Percentiles rank a stretch among this genome's conserved stretches.
Evolutionary conservation across 1,140 invertebrate genomes (phyloP).

Genomic region (Pygmarrhopalites habei): DNA sequence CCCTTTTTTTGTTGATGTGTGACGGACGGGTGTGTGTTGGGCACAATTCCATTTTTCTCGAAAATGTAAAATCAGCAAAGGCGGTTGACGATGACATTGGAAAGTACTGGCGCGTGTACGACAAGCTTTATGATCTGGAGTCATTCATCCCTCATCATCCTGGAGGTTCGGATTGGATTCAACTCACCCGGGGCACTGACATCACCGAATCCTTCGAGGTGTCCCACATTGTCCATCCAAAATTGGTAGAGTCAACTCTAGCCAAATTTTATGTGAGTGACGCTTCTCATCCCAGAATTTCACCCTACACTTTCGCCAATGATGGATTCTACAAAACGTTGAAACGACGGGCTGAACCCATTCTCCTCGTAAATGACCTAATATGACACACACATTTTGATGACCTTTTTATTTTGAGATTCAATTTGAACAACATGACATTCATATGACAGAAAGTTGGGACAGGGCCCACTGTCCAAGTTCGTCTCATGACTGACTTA

Average conservation of each 20-base stretch:
- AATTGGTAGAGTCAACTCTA: slow-evolving; percentile 48
- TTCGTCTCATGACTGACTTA: slow-evolving; percentile 37
- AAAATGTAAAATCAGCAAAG: slow-evolving; percentile 45
- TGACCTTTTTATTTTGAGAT: too few species aligned
- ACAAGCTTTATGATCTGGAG: slow-evolving; percentile 66
- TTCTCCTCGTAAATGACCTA: slow-evolving; percentile 42
- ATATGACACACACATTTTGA: too few species aligned
- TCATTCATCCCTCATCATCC: slow-evolving; percentile 63
- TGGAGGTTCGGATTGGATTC: slow-evolving; percentile 68
- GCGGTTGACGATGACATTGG: slow-evolving; percentile 58
- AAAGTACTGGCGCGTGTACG: slow-evolving; percentile 67
- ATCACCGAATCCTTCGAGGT: slow-evolving; percentile 67
- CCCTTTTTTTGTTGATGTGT: too few species aligned
- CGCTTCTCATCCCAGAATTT: slow-evolving; percentile 52
- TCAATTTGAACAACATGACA: too few species aligned
- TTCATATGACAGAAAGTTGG: slow-evolving; percentile 40
- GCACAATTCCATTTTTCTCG: too few species aligned
- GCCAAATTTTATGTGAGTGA: slow-evolving; percentile 55
- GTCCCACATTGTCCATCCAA: slow-evolving; percentile 51
- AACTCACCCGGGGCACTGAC: slow-evolving; percentile 61
- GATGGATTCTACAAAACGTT: slow-evolving; percentile 62
- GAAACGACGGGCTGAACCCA: slow-evolving; percentile 50
- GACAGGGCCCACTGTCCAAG: slow-evolving; percentile 31
- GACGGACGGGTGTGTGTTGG: too few species aligned
- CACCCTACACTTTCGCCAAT: slow-evolving; percentile 59